Evolutionary conservation across 1,140 invertebrate genomes (phyloP).

Genomic region (Pseudomyrmex pallidus): DNA sequence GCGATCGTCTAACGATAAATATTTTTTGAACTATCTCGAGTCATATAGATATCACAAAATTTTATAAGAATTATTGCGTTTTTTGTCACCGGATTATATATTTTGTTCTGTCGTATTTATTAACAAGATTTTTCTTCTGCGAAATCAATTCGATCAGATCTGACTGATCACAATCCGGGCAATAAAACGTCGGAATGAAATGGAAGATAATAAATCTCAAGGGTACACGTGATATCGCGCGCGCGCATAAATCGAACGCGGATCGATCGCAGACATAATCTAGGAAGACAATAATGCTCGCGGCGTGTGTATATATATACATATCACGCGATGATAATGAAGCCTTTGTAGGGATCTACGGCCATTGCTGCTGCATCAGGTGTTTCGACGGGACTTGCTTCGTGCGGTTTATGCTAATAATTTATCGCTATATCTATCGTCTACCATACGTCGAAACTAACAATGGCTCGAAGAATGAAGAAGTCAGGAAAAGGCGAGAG

Average conservation of each 20-base stretch:
- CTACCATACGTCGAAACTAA: neutral
- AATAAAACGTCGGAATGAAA: slow-evolving; percentile 38
- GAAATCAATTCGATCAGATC: slow-evolving; percentile 13
- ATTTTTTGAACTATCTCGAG: neutral
- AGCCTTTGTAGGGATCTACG: slow-evolving; percentile 41
- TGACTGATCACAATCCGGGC: slow-evolving; percentile 32
- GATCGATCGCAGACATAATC: slow-evolving; percentile 63
- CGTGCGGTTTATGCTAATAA: slow-evolving; percentile 29
- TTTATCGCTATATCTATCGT: slow-evolving; percentile 27
- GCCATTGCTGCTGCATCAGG: slow-evolving; percentile 27
- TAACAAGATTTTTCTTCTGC: slow-evolving; percentile 23
- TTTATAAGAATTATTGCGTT: neutral
- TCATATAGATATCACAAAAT: neutral
- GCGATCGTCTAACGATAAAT: slow-evolving; percentile 1
- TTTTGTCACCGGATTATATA: too few species aligned
- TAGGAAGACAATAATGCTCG: slow-evolving; percentile 64
- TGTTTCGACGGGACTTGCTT: slow-evolving; percentile 24
- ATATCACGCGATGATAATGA: slow-evolving; percentile 61
- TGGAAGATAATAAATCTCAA: slow-evolving; percentile 57
- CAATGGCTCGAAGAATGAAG: neutral
- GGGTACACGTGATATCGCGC: slow-evolving; percentile 37
- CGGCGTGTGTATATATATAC: slow-evolving; percentile 38
- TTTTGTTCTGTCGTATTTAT: neutral
- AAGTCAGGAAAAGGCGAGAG: neutral
- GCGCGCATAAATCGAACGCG: slow-evolving; percentile 55